These are phyloP conservation scores for Zosterops hypoxanthus DNA, from an alignment of 2,113 vertebrate species.

Conservation along the genomic window DNA sequence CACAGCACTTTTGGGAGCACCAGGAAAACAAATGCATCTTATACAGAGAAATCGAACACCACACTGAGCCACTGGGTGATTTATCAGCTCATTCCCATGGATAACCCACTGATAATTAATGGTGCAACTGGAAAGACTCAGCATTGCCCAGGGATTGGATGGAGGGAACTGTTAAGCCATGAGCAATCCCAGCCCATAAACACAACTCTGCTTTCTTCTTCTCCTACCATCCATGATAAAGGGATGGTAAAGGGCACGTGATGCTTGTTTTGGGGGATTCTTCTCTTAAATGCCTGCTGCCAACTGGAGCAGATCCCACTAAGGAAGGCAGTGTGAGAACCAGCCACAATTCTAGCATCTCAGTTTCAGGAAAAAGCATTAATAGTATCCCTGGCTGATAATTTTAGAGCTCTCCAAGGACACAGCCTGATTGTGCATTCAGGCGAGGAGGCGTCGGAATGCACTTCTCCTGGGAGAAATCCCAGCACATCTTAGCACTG, in stretches of 20 bases:
- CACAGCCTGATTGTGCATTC: background rate
- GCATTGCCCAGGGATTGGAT: background rate
- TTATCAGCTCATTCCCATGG: background rate
- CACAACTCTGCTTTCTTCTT: background rate
- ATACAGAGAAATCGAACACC: background rate
- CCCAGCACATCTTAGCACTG: background rate
- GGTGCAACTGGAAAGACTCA: background rate
- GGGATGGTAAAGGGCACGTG: background rate
- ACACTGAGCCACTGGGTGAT: background rate
- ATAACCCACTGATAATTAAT: background rate
- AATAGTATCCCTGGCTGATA: background rate
- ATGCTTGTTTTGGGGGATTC: background rate
- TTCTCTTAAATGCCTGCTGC: background rate
- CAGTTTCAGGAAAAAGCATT: background rate
- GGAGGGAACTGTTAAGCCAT: background rate
- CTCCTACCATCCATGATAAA: background rate
- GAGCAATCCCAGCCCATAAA: background rate
- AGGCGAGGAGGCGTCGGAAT: background rate
- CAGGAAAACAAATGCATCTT: background rate
- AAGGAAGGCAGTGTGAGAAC: background rate
- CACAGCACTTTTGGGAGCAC: rapidly evolving
- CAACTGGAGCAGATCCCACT: background rate
- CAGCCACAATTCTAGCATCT: background rate
- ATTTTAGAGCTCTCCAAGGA: background rate
- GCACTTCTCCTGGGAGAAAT: background rate